Percentiles rank a stretch among this genome's conserved stretches.
phyloP scores from a whole-genome alignment of 2,888 invertebrate genomes.

The Pinctada fucata region DNA sequence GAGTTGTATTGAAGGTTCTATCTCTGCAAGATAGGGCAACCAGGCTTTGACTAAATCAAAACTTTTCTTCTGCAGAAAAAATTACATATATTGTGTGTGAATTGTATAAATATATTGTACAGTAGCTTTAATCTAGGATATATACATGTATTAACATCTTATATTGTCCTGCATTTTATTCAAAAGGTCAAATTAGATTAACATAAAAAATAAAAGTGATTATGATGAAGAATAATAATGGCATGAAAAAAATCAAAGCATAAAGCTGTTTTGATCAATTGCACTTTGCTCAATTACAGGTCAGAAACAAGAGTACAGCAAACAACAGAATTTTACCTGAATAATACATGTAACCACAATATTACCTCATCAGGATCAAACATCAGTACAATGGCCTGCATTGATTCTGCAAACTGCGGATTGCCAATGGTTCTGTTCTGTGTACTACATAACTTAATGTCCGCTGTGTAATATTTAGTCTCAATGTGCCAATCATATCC shows the following conservation, averaged over 20 bases:
- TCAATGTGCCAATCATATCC: slow-evolving; percentile 79
- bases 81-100: no score
- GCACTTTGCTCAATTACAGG: no score
- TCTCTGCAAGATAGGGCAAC: slow-evolving; percentile 78
- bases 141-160: no score
- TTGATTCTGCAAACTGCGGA: slow-evolving; percentile 75
- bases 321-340: no score
- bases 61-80: slow-evolving; percentile 74
- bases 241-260: no score
- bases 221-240: no score
- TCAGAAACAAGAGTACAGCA: no score
- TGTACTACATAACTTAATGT: slow-evolving; percentile 81
- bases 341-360: no score
- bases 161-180: no score
- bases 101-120: no score
- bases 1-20: slow-evolving; percentile 81
- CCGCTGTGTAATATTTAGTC: slow-evolving; percentile 85
- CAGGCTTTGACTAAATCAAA: slow-evolving; percentile 78
- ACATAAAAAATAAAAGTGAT: neutral
- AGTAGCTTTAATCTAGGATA: no score
- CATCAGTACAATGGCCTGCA: slow-evolving; percentile 83
- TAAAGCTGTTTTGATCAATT: no score
- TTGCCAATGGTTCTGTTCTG: slow-evolving; percentile 78
- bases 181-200: slow-evolving; percentile 32
- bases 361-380: slow-evolving; percentile 81